A percentile compares a stretch with the other conserved stretches of the same genome.
phyloP scores from a whole-genome alignment of 2,797 vertebrate genomes.

The Rachycentron canadum region DNA sequence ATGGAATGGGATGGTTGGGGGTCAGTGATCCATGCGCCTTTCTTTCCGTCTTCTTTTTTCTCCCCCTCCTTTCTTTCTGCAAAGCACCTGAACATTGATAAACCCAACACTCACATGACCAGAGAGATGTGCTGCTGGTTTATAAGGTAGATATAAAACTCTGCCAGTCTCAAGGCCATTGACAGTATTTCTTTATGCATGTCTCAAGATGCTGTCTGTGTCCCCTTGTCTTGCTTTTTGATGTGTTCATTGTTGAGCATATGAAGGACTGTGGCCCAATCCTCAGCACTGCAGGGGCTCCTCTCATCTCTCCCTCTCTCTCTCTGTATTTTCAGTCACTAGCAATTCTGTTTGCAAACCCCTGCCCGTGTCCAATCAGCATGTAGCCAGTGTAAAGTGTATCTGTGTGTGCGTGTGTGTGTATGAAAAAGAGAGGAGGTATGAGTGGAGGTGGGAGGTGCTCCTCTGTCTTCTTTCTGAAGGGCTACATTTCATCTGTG shows the following conservation, averaged over 20 bases:
- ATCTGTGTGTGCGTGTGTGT: slow-evolving; percentile 28
- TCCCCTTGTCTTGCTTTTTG: slow-evolving; percentile 44
- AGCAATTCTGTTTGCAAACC: slow-evolving; percentile 71
- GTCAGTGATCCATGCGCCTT: slow-evolving; percentile 56
- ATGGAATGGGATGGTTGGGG: slow-evolving; percentile 55
- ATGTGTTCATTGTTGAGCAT: slow-evolving; percentile 65
- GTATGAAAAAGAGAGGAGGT: slow-evolving; percentile 10
- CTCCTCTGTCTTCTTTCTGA: slow-evolving; percentile 51
- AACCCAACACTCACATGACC: slow-evolving; percentile 40
- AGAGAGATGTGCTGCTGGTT: slow-evolving; percentile 30
- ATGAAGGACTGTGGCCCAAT: slow-evolving; percentile 69
- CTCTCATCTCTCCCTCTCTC: slow-evolving; percentile 67
- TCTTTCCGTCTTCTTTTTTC: slow-evolving; percentile 6
- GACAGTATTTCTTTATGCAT: slow-evolving; percentile 37
- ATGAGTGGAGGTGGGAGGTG: slow-evolving; percentile 41
- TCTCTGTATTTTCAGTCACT: slow-evolving; percentile 57
- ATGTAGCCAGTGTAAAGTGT: slow-evolving; percentile 50
- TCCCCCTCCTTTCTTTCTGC: neutral
- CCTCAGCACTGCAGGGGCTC: slow-evolving; percentile 69
- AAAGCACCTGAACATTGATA: slow-evolving; percentile 46
- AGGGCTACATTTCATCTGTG: slow-evolving; percentile 54
- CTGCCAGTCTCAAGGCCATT: slow-evolving; percentile 41
- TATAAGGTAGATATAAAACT: slow-evolving; percentile 45
- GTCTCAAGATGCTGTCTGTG: slow-evolving; percentile 38
- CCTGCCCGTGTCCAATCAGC: slow-evolving; percentile 70